Base-by-base conservation (phyloP, 2,113 vertebrate genomes). In the Bos javanicus region DNA sequence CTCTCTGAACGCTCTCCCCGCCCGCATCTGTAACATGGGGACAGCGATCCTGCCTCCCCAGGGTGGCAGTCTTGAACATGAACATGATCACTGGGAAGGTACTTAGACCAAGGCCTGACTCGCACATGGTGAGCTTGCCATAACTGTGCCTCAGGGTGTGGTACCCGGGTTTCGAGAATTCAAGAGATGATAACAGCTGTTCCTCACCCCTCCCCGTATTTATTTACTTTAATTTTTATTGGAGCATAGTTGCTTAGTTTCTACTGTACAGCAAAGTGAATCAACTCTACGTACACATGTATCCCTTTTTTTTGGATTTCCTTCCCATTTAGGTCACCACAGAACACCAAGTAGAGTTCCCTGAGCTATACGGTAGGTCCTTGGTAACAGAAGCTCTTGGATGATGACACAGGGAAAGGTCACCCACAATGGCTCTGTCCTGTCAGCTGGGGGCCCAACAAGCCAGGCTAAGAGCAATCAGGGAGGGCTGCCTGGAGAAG, bases 191-290 rank as follows among this genome's bases (percentile, higher is more conserved):
- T 11, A 43, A 43, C 36, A 76, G 71, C 71, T 43, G 11, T 26
- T 76, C 28, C 43, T 3, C 0, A 3, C 11, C 17, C 23, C 36
- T 0, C 64, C 36, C 71, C 2, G 12, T 43, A 25, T 76, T 7
- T 43, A 25, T 76, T 7, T 76, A 39, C 10, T 71, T 71, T 74
- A 76, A 76, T 7, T 76, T 76, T 76, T 76, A 43, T 2, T 76
- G 71, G 71, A 76, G 71, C 43, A 14, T 26, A 7, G 39, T 43
- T 26, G 39, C 39, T 76, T 76, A 76, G 71, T 25, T 26, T 43
- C 71, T 43, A 26, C 23, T 43, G 39, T 7, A 76, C 21, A 43
- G 71, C 71, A 26, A 76, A 76, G 23, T 43, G 71, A 26, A 76
- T 76, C 39, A 26, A 23, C 39, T 76, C 71, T 3, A 43, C 1